Evolutionary conservation across 1,140 invertebrate genomes (phyloP), one percentile per base, ranked within the genome.

Genomic region (Phortica variegata): DNA sequence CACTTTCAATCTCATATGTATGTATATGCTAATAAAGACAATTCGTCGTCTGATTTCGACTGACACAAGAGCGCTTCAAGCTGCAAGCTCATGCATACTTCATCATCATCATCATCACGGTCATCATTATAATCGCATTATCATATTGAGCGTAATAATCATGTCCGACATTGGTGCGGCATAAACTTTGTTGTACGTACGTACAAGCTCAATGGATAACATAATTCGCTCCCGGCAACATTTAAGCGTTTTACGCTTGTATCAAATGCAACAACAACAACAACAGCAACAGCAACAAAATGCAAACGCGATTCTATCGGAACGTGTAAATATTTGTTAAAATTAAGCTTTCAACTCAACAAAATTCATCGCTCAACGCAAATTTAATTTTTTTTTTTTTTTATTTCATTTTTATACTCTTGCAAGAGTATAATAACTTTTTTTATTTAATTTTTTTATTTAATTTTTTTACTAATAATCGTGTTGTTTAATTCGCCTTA

Each of bases 291-390:
- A 59, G 59, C 61, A 62, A 59, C 61, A 59, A 65, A 65, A 66
- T 65, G 56, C 58, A 53, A 45, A 39, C 36, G 57, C 61, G 61
- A 65, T 65, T 65, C 52, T 65, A 65, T 66, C 62, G 61, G 55
- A 44, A 54, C 59, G 62, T 61, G 58, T 66, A 65, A 61, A 65
- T 65, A 65, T 65, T 65, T 65, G 61, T 62, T 66, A 52, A 65
- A 65, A 66, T 65, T 61, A 65, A 61, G 61, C 58, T 65, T 65
- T 65, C 61, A 66, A 56, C 58, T 66, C 43, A 61, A 65, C 55
- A 65, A n/a, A n/a, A n/a, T n/a, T n/a, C n/a, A n/a, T n/a, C n/a
- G n/a, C n/a, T n/a, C n/a, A n/a, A n/a, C n/a, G n/a, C n/a, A n/a
- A 46, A 16, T 37, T 37, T 23, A 13, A 19, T 13, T 23, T 21